Conservation (phyloP, 2,797 vertebrate genomes). For the Hoplostethus mediterraneus region DNA sequence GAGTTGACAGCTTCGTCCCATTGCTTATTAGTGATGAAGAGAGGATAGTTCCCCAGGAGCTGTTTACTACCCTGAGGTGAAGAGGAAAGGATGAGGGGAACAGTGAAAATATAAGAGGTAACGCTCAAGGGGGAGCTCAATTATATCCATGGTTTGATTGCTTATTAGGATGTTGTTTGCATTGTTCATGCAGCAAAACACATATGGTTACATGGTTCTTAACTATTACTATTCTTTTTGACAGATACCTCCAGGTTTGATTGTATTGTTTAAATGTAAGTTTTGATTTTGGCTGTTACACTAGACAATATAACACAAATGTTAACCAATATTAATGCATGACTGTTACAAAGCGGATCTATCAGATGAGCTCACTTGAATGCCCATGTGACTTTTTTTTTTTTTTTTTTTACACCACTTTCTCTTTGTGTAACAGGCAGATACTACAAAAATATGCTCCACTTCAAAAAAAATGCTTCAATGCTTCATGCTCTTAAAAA, state of each 20-base stretch:
- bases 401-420: background rate
- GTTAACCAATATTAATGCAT: conserved; percentile 6
- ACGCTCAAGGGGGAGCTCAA: background rate
- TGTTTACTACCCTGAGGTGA: conserved; percentile 94
- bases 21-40: conserved; percentile 99
- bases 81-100: background rate
- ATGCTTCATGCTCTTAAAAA: background rate
- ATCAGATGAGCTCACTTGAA: conserved; percentile 48
- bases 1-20: conserved; percentile 99
- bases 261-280: background rate
- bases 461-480: background rate
- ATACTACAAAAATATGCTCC: background rate
- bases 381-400: conserved; percentile 33
- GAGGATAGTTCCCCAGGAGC: conserved; percentile 97
- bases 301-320: background rate
- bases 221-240: background rate
- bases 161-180: background rate
- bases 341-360: background rate
- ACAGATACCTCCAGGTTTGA: background rate
- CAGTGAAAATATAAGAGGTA: background rate
- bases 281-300: background rate
- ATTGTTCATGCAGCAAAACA: conserved; percentile 21
- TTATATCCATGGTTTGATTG: background rate
- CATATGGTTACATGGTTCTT: background rate
- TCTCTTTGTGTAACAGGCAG: background rate